Evolutionary conservation across 2,888 invertebrate genomes (phyloP), one percentile per base, ranked within the genome.

Genomic region (Eubasilissa splendida): DNA sequence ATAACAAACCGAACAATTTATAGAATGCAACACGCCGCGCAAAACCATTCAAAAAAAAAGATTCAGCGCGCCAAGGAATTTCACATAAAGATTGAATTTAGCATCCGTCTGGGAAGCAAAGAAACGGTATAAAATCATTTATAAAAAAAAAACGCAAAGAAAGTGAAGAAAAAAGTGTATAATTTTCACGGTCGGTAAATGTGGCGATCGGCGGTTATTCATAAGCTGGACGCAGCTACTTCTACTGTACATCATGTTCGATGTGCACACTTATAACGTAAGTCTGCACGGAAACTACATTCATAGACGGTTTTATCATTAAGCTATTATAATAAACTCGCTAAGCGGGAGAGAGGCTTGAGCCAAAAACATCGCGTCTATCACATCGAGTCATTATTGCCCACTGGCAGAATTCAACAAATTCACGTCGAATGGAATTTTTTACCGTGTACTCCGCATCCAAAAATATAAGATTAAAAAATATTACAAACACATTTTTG

Each of bases 161-260:
- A 73, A 73, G 71, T 58, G 71, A 42, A 33, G 71, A 73, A 73
- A 73, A 73, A 71, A 71, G 31, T 22, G 58, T 73, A n/a, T 56
- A 56, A 73, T 54, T 73, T 73, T 58, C 71, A 73, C 56, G 71
- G 71, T 73, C 71, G 33, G 71, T n/a, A 56, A 8, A 33, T 42
- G 33, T 31, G 33, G 12, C 65, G 12, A 65, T 65, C 31, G 8
- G 42, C 58, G 42, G 33, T 58, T n/a, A 58, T 54, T 70, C 70
- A 52, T 11, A 3, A 4, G 54, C 14, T 53, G 10, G 10, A 70
- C n/a, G 22, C n/a, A 22, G 52, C 14, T 53, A 53, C 10, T 53
- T 52, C 70, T 5, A 33, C 22, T 42, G 42, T 7, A 7, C 42
- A 42, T 42, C 42, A 42, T 42, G 42, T 7, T 42, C 42, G 4